Percentiles rank a stretch among this genome's conserved stretches.
These are phyloP conservation scores for Smithornis capensis DNA, from an alignment of 2,113 vertebrate species.

Conservation along the genomic window DNA sequence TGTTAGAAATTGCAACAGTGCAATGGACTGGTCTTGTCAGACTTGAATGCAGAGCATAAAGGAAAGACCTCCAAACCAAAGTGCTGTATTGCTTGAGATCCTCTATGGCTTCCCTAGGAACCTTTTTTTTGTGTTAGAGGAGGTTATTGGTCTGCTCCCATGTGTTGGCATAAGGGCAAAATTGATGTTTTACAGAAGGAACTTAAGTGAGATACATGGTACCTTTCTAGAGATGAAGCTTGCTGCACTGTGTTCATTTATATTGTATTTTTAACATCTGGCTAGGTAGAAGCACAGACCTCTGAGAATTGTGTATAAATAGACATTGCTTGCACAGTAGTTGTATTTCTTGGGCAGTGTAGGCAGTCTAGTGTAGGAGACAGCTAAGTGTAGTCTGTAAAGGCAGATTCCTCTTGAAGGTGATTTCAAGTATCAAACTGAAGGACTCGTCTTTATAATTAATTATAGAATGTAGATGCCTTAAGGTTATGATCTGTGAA, in stretches of 20 bases:
- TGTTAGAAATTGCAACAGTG: neutral
- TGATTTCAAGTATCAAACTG: neutral
- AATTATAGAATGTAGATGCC: neutral
- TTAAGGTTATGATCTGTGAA: neutral
- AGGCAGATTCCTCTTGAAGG: neutral
- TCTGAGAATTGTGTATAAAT: neutral
- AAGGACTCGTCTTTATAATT: neutral
- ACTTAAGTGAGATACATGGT: neutral
- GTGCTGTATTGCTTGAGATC: neutral
- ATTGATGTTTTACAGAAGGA: neutral
- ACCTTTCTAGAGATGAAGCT: neutral
- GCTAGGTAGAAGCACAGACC: neutral
- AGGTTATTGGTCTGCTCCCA: neutral
- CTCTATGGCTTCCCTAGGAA: neutral
- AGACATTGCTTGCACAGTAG: neutral
- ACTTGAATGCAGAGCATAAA: rapidly evolving
- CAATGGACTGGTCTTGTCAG: neutral
- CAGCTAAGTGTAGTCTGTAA: neutral
- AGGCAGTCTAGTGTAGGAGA: neutral
- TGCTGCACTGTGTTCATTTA: neutral
- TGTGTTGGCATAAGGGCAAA: neutral
- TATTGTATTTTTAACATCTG: neutral
- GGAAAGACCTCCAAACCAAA: neutral
- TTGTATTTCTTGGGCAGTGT: neutral
- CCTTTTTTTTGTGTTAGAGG: neutral